Evolutionary conservation across 2,888 invertebrate species (phyloP).

Genomic region (Mamestra brassicae): DNA sequence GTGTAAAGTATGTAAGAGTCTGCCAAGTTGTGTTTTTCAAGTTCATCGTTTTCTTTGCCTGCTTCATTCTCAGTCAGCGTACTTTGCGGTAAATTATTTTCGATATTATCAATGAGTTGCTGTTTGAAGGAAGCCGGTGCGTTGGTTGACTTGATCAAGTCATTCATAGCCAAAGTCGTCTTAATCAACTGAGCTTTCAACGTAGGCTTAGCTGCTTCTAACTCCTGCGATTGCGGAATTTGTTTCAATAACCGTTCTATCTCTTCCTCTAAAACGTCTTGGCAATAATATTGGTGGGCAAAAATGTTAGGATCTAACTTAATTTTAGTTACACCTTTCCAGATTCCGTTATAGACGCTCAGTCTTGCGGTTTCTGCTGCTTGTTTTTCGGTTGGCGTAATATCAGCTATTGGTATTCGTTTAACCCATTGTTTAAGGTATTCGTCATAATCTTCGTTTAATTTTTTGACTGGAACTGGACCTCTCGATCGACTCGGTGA

Average conservation of each 20-base stretch:
- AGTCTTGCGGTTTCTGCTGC: constrained; percentile 71
- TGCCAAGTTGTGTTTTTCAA: constrained; percentile 73
- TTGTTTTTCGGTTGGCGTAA: constrained; percentile 63
- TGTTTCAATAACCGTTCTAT: constrained; percentile 76
- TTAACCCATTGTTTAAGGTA: constrained; percentile 77
- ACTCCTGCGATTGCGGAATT: constrained; percentile 75
- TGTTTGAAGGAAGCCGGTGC: constrained; percentile 73
- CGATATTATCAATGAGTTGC: constrained; percentile 73
- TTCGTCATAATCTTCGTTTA: constrained; percentile 73
- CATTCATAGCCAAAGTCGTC: constrained; percentile 73
- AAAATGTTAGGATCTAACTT: constrained; percentile 74
- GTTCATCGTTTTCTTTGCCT: constrained; percentile 70
- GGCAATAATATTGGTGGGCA: constrained; percentile 75
- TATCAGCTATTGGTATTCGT: constrained; percentile 72
- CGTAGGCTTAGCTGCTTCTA: constrained; percentile 70
- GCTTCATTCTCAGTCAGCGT: constrained; percentile 41
- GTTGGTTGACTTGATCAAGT: constrained; percentile 63
- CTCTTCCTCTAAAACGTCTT: constrained; percentile 81
- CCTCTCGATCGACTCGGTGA: neutral
- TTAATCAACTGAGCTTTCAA: constrained; percentile 78
- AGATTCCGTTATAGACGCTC: constrained; percentile 77
- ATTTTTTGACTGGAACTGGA: constrained; percentile 54
- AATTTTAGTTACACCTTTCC: constrained; percentile 77
- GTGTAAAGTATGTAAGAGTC: constrained; percentile 77
- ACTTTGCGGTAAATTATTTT: constrained; percentile 67